Evolutionary conservation across 2,888 invertebrate species (phyloP), one percentile per base, ranked within the genome.

Genomic region (Campaea margaritaria): DNA sequence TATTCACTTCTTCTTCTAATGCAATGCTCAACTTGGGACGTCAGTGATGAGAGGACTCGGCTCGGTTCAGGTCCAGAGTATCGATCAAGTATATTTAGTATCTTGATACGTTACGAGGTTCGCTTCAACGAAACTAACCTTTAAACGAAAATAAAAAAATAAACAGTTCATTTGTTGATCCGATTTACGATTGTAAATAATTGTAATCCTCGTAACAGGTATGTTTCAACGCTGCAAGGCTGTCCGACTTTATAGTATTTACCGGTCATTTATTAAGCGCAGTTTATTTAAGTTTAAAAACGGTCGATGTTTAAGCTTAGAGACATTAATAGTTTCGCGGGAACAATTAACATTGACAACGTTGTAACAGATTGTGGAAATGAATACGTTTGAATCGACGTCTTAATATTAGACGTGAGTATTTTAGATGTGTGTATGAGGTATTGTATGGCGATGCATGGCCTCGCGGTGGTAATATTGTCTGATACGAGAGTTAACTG

Each of bases 151-250:
- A 70, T 74, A 74, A 73, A 79, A 85, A 86, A 88, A 89, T 83
- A 88, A 87, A 87, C 87, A 59, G 50, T 64, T 71, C 73, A 78
- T 81, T 79, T 79, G 80, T 83, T 79, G 71, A 76, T 74, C 65
- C 76, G 76, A 86, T 88, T 86, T 85, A 87, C 83, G 82, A 79
- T 75, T 78, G 82, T 86, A 86, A 86, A 89, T 88, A 84, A 83
- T 82, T 84, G 81, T 81, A 77, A 83, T 79, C 68, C 67, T 57
- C 67, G 70, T 69, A 74, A 74, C 78, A 56, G 64, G 69, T 76
- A 68, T 68, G 78, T 77, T 77, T 70, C 70, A 72, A 12, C 66
- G 63, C 44, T 43, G 62, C 79, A 81, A 82, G 81, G 82, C 48
- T 60, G 43, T 3, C 48, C 48, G 52, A 42, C 43, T 61, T 61